Base-by-base conservation (phyloP, 2,797 vertebrate genomes). In the Vespertilio murinus region DNA sequence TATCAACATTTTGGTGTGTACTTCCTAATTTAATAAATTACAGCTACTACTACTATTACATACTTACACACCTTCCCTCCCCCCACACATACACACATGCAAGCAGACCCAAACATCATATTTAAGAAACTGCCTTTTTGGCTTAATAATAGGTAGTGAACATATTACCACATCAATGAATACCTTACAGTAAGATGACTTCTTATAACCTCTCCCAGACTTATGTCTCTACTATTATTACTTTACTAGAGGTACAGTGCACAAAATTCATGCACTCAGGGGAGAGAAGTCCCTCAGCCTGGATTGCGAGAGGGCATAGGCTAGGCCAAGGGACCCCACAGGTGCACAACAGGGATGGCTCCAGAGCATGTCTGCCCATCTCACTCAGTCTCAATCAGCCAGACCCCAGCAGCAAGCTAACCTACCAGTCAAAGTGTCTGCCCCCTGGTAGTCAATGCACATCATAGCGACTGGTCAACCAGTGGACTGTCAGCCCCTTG, bases 101-200 rank as follows among this genome's bases (percentile, higher is more conserved):
- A 64, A 52, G 65, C 38, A 93, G 30, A 81, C 17, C 49, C 52
- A 91, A 87, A 78, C 22, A 92, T 79, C 67, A 22, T 94, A 78
- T 77, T 92, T 88, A 79, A 93, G 61, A 95, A 94, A 52, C 18
- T 70, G 35, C 4, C 12, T 54, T 94, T 94, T 89, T 71, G 52
- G 13, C 56, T 96, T 96, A 90, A 85, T 82, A 82, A 84, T 38
- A 73, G 23, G 65, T 71, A 52, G 35, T 90, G 38, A 92, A 85
- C 33, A 25, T 90, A 84, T 88, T 93, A 87, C 47, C 47, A 71
- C 73, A 70, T 74, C 40, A 90, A 40, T 49, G 77, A 85, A 91
- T 84, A 61, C 22, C 65, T 74, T 69, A 81, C 30, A 45, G 22
- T 70, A 69, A 88, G 35, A 92, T 80, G 14, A 67, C 25, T 70